A percentile compares a stretch with the other conserved stretches of the same genome.
phyloP scores from a whole-genome alignment of 2,888 invertebrate species.

The Drosophila hawaiiensis region DNA sequence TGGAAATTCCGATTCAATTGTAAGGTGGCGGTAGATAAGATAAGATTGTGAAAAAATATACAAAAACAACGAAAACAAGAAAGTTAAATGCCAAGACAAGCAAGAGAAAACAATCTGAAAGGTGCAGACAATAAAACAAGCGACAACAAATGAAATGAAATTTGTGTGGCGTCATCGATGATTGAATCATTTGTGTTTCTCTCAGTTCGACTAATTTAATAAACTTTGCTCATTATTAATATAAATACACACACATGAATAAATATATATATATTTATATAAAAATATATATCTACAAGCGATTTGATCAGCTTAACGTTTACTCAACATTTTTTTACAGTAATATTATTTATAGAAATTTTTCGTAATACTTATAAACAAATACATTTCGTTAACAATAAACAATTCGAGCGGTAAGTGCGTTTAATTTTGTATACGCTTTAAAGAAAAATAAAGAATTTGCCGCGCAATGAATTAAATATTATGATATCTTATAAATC shows the following conservation, averaged over 20 bases:
- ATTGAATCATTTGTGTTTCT: slow-evolving; percentile 55
- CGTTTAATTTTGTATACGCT: slow-evolving; percentile 49
- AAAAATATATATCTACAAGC: neutral
- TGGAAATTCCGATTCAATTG: slow-evolving; percentile 41
- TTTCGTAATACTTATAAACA: slow-evolving; percentile 27
- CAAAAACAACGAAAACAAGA: slow-evolving; percentile 23
- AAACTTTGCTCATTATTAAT: slow-evolving; percentile 19
- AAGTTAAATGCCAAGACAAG: slow-evolving; percentile 32
- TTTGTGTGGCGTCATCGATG: slow-evolving; percentile 68
- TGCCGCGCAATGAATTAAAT: slow-evolving; percentile 11
- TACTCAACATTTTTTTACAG: slow-evolving; percentile 46
- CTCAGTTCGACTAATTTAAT: slow-evolving; percentile 21
- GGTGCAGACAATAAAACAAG: slow-evolving; percentile 27
- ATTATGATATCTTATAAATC: slow-evolving; percentile 14
- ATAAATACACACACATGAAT: neutral
- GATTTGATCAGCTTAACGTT: slow-evolving; percentile 14
- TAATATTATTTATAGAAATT: slow-evolving; percentile 40
- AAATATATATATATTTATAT: neutral
- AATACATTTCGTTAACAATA: slow-evolving; percentile 13
- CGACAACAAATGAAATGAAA: slow-evolving; percentile 32
- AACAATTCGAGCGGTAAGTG: slow-evolving; percentile 53
- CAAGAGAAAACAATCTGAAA: slow-evolving; percentile 43
- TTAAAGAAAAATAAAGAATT: slow-evolving; percentile 11
- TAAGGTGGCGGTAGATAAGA: slow-evolving; percentile 54
- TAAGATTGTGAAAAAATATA: slow-evolving; percentile 50